Percentiles rank a stretch among this genome's conserved stretches.
phyloP scores from a whole-genome alignment of 2,797 vertebrate genomes.

The Schizopygopsis malacanthus region DNA sequence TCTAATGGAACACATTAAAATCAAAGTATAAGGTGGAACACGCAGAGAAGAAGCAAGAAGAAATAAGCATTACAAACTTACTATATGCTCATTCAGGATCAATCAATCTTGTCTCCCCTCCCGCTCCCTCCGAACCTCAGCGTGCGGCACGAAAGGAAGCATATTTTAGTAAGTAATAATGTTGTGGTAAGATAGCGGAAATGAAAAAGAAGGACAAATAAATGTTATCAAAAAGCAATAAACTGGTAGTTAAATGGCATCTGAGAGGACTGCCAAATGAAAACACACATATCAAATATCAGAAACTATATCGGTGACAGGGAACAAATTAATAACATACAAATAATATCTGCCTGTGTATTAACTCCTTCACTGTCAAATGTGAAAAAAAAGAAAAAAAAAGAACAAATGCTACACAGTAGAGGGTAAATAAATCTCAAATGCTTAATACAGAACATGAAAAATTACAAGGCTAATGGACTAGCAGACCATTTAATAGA shows the following conservation, averaged over 20 bases:
- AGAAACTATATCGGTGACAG: constrained; percentile 73
- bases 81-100: constrained; percentile 77
- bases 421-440: not conserved
- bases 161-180: constrained; percentile 75
- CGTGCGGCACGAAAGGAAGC: constrained; percentile 56
- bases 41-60: constrained; percentile 61
- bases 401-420: not conserved
- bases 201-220: constrained; percentile 72
- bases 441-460: not conserved
- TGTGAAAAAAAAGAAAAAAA: not conserved
- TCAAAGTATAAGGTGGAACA: constrained; percentile 49
- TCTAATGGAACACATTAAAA: constrained; percentile 48
- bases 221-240: constrained; percentile 84
- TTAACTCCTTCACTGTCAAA: constrained; percentile 38
- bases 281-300: constrained; percentile 80
- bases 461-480: not conserved
- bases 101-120: constrained; percentile 73
- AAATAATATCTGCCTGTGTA: constrained; percentile 54
- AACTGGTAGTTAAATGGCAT: constrained; percentile 78
- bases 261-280: constrained; percentile 78
- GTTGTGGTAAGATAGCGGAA: constrained; percentile 62
- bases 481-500: not conserved
- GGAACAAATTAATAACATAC: constrained; percentile 83
- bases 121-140: constrained; percentile 41
- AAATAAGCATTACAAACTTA: constrained; percentile 65